Conservation (phyloP, 2,888 invertebrate species). For the Caenorhabditis plicata region DNA sequence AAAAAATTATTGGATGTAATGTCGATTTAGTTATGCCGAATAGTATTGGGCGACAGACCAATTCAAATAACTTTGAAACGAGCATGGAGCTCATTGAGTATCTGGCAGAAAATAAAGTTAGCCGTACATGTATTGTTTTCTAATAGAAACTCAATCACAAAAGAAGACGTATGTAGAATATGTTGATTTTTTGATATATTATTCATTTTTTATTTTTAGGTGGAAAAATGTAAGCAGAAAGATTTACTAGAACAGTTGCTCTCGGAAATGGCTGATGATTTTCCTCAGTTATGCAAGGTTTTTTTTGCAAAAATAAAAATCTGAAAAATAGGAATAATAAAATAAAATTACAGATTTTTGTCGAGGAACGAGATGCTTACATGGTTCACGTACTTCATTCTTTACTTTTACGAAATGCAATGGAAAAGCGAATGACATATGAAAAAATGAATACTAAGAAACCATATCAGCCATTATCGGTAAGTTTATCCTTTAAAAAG, state of each 20-base stretch:
- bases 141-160: constrained; percentile 42
- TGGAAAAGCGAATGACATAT: constrained; percentile 43
- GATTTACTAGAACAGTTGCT: constrained; percentile 80
- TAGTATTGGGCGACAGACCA: constrained; percentile 92
- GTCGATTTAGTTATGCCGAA: constrained; percentile 73
- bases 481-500: constrained; percentile 2
- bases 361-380: constrained; percentile 88
- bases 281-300: constrained; percentile 78
- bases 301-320: no score
- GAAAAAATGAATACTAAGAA: constrained; percentile 18
- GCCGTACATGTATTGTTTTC: constrained; percentile 76
- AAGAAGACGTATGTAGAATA: constrained; percentile 71
- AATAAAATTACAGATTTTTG: constrained; percentile 67
- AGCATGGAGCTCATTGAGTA: constrained; percentile 81
- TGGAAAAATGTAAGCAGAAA: constrained; percentile 81
- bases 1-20: not conserved
- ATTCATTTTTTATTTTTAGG: constrained; percentile 68
- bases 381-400: constrained; percentile 74
- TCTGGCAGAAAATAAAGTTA: constrained; percentile 77
- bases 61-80: constrained; percentile 83
- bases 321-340: no score
- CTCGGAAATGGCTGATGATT: constrained; percentile 88
- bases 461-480: constrained; percentile 43
- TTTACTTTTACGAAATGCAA: constrained; percentile 36
- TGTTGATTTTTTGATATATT: constrained; percentile 66